Evolutionary conservation across 2,113 vertebrate genomes (phyloP), one percentile per base, ranked within the genome.

Genomic region (Dryoscopus gambensis): DNA sequence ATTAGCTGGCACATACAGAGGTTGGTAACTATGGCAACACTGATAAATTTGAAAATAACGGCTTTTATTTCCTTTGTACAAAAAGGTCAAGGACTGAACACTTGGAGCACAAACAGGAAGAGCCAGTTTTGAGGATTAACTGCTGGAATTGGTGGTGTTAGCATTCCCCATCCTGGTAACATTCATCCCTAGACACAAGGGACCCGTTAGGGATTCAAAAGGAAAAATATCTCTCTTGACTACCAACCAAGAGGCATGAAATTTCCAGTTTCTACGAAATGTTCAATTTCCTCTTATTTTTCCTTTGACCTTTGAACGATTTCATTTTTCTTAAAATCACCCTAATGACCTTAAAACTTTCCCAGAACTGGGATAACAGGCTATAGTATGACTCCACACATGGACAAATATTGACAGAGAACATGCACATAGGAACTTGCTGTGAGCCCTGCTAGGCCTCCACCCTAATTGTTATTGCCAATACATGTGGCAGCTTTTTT

Each of bases 1-100:
- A 89, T 82, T 75, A 81, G 11, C 73, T 91, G 81, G 35, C 35
- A 71, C 39, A 67, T 9, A 24, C 53, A 70, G 8, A 30, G n/a
- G 33, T 53, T 22, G 25, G 90, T 81, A 84, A 35, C 87, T 13
- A 81, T 84, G 40, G 60, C 60, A 94, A 94, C 84, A 44, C 47
- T 63, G 81, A 96, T 81, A 93, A 78, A 87, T 93, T 78, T 67
- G 55, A 93, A 78, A 95, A 67, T 74, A 95, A 89, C 84, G 33
- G 15, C 37, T 52, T 13, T 57, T 84, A 30, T 67, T 93, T 89
- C 33, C 28, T 84, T 82, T 30, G 39, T 39, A 83, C 17, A 7
- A 14, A 94, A 86, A 84, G 50, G 68, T 96, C 85, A 90, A 76
- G 75, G 75, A 55, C 55, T 56, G 40, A 93, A 85, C 50, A 62